Percentiles rank a stretch among this genome's conserved stretches.
These are phyloP conservation scores for Crotalus tigris DNA, from an alignment of 2,113 vertebrate species.

Conservation along the genomic window DNA sequence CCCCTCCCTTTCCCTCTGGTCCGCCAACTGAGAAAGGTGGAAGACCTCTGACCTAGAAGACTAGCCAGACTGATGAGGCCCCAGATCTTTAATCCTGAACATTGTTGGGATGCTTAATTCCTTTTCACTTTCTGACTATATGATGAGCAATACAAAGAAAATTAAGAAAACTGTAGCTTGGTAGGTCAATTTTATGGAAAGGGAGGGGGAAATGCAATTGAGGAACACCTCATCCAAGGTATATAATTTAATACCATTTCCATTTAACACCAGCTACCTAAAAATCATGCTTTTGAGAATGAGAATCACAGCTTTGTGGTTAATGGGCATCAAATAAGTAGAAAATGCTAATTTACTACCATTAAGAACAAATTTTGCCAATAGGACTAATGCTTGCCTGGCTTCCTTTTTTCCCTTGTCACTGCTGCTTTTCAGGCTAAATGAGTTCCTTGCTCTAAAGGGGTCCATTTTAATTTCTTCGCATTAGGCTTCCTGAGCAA, in stretches of 20 bases:
- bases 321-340: conserved; percentile 12
- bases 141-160: background rate
- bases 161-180: background rate
- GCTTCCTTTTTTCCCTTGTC: background rate
- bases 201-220: background rate
- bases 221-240: background rate
- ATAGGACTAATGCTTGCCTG: background rate
- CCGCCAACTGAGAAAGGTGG: too few species aligned
- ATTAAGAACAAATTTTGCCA: conserved; percentile 7
- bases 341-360: conserved; percentile 21
- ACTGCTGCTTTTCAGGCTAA: conserved; percentile 1
- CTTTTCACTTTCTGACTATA: background rate
- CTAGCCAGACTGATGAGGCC: background rate
- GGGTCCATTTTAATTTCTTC: conserved; percentile 25
- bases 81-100: background rate
- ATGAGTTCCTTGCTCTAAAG: conserved; percentile 1
- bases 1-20: too few species aligned
- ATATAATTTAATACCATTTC: background rate
- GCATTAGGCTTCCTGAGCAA: background rate
- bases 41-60: background rate
- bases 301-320: background rate
- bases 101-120: background rate
- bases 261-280: conserved; percentile 20
- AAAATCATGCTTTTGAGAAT: background rate
- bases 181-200: background rate